Base-by-base conservation (phyloP, 2,797 vertebrate species). In the Neopelma chrysocephalum region DNA sequence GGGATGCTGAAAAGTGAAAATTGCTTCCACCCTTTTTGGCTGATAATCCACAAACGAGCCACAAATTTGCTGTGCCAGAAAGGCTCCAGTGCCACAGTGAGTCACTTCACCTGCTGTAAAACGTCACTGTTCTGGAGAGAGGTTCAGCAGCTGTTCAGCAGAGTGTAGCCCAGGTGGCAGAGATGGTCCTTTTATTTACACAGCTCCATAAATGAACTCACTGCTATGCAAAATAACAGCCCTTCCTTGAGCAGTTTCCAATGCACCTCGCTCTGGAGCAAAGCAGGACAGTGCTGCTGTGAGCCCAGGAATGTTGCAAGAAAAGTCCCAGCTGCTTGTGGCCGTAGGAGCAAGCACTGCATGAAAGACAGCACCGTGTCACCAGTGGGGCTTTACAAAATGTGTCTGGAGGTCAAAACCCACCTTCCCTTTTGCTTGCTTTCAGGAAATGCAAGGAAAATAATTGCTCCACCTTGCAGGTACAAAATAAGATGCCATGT, bases 191-290 rank as follows among this genome's bases (percentile, higher is more conserved):
- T 26, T 50, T 94, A n/a, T 50, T 90, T 69, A 40, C 62, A 68
- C 22, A 60, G 76, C 72, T 93, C 54, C 76, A 61, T 12, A 78
- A 81, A 60, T 34, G 10, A 82, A 60, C 22, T 31, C 4, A 15
- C 17, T 57, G 51, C 68, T 48, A 25, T 91, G 69, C 64, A 62
- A 70, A 79, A 34, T 57, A 80, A 53, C 26, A 73, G 56, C 42
- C 22, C 29, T 70, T 85, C 48, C 47, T 40, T 20, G 12, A 53
- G 48, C 53, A 65, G 58, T 26, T 84, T 84, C 51, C 32, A 47
- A 5, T 1, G 9, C 31, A 32, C 4, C 32, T 90, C 0, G 1
- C 42, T 78, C 47, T 1, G 0, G 60, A 73, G 38, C 40, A 18
- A 83, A 73, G 79, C 1, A 21, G 36, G 42, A 57, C 47, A 17